phyloP scores from a whole-genome alignment of 1,140 invertebrate species.

The Drosophila kurseongensis region DNA sequence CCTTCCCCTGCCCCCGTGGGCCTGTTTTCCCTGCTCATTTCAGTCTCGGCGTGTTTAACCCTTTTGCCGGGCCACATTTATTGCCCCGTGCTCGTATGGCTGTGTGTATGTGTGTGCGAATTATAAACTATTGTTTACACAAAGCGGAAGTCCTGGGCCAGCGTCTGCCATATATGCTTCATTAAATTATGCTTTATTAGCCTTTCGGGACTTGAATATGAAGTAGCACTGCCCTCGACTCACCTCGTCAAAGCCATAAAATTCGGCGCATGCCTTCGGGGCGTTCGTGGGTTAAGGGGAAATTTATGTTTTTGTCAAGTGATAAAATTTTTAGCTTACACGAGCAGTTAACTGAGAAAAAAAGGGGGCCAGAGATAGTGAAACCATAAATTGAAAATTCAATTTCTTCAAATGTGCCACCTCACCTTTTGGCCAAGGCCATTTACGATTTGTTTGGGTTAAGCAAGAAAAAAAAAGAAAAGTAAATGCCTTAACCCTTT shows the following conservation, averaged over 20 bases:
- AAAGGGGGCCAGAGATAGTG: constrained; percentile 53
- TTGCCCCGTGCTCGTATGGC: constrained; percentile 35
- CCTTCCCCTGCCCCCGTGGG: constrained; percentile 7
- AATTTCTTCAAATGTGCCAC: constrained; percentile 73
- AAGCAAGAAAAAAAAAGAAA: not conserved
- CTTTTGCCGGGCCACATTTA: constrained; percentile 64
- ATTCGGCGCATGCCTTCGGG: constrained; percentile 38
- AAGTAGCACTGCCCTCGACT: constrained; percentile 61
- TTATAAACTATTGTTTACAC: constrained; percentile 82
- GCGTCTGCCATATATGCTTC: constrained; percentile 75
- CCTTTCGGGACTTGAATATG: constrained; percentile 81
- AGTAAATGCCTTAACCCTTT: constrained; percentile 24
- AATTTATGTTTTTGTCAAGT: constrained; percentile 83
- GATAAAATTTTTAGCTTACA: constrained; percentile 83
- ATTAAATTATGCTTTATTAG: constrained; percentile 83
- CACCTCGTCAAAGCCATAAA: constrained; percentile 51
- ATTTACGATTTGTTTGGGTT: constrained; percentile 78
- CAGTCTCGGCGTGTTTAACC: constrained; percentile 53
- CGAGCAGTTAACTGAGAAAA: constrained; percentile 61
- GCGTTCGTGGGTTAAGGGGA: constrained; percentile 18
- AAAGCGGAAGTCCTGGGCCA: constrained; percentile 78
- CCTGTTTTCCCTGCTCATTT: constrained; percentile 44
- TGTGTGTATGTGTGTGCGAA: constrained; percentile 51
- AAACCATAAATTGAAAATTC: constrained; percentile 80
- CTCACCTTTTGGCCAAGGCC: constrained; percentile 41